phyloP scores from a whole-genome alignment of 2,113 vertebrate species.

The Ivindomyrus marchei region DNA sequence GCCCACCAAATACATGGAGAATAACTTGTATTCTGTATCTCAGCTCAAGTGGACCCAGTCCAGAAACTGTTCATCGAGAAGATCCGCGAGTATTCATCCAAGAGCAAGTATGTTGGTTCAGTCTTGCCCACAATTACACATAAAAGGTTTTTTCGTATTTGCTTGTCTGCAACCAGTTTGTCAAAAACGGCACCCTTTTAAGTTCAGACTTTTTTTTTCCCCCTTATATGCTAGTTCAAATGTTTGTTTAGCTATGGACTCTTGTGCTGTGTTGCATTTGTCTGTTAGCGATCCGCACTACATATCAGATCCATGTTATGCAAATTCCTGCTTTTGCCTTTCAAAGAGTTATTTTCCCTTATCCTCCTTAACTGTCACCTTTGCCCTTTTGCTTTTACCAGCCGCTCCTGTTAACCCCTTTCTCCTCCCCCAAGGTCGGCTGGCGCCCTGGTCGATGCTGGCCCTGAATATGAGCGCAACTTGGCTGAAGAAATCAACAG shows the following conservation, averaged over 20 bases:
- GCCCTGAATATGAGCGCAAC: constrained; percentile 75
- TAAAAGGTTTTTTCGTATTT: background rate
- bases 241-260: background rate
- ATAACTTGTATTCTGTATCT: constrained; percentile 29
- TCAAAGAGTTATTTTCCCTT: background rate
- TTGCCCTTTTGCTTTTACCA: background rate
- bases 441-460: constrained; percentile 71
- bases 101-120: constrained; percentile 70
- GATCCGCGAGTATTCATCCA: constrained; percentile 74
- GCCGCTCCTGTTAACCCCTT: background rate
- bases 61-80: constrained; percentile 91
- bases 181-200: background rate
- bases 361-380: background rate
- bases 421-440: constrained; percentile 51
- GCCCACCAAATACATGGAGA: background rate
- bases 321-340: background rate
- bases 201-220: background rate
- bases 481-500: constrained; percentile 71
- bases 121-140: background rate
- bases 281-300: background rate
- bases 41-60: constrained; percentile 75
- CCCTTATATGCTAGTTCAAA: background rate
- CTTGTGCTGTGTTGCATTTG: background rate
- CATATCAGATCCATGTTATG: background rate
- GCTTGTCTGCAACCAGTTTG: background rate